Evolutionary conservation across 53 echinoderm and acorn worm genomes (phyloP).

Genomic region (Astropecten irregularis): DNA sequence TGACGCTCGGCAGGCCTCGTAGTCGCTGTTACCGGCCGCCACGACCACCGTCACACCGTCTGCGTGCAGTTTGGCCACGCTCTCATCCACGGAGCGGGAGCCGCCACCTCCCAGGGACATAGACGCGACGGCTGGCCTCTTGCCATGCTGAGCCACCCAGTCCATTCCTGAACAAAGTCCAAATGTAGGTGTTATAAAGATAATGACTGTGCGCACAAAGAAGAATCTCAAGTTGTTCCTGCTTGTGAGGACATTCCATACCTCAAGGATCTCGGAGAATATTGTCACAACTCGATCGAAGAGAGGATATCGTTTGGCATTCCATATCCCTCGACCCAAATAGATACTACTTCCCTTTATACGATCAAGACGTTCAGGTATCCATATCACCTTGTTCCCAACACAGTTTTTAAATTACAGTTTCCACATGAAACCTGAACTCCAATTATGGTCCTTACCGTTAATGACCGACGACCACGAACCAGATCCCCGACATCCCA

Average conservation of each 20-base stretch:
- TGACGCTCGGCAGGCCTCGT: conserved; percentile 68
- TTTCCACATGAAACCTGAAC: no score
- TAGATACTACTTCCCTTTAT: no score
- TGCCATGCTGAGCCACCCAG: conserved; percentile 79
- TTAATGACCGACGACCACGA: conserved; percentile 75
- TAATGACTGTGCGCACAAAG: not conserved
- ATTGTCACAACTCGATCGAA: no score
- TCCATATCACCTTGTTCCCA: no score
- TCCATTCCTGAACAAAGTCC: conserved; percentile 67
- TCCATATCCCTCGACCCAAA: no score
- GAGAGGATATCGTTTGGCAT: no score
- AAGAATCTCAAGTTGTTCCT: not conserved
- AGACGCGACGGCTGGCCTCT: conserved; percentile 84
- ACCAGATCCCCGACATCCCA: conserved; percentile 81
- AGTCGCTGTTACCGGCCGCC: conserved; percentile 80
- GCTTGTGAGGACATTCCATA: not conserved
- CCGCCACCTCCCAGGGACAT: conserved; percentile 91
- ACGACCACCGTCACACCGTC: conserved; percentile 78
- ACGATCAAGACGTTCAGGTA: no score
- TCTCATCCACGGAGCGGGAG: conserved; percentile 68
- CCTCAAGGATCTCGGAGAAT: no score
- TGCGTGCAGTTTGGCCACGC: conserved; percentile 58
- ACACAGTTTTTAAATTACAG: no score
- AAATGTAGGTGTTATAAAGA: not conserved
- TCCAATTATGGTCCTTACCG: conserved; percentile 51